Percentiles rank a stretch among this genome's conserved stretches.
Conservation (phyloP, 2,888 invertebrate species). For the Morpho helenor region DNA sequence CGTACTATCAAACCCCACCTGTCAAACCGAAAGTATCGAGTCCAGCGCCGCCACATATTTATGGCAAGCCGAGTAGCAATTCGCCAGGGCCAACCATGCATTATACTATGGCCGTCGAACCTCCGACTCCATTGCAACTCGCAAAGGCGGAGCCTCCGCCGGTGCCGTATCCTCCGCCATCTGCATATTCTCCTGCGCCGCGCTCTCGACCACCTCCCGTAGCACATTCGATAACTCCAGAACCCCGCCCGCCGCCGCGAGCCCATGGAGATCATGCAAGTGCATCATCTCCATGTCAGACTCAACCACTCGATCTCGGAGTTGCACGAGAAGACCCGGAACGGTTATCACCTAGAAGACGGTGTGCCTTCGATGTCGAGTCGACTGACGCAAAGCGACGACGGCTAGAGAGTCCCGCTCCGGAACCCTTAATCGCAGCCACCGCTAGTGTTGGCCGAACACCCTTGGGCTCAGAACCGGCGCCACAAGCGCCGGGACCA, state of each 20-base stretch:
- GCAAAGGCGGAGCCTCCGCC: constrained; percentile 76
- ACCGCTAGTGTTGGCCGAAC: constrained; percentile 85
- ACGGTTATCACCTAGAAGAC: constrained; percentile 81
- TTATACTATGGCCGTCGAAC: constrained; percentile 60
- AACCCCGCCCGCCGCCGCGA: constrained; percentile 66
- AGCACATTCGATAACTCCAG: constrained; percentile 76
- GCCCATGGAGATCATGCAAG: constrained; percentile 51
- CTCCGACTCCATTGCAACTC: constrained; percentile 65
- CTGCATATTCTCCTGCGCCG: constrained; percentile 54
- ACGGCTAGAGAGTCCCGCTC: constrained; percentile 74
- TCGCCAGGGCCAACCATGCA: constrained; percentile 72
- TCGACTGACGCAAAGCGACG: constrained; percentile 82
- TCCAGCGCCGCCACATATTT: constrained; percentile 87
- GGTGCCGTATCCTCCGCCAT: constrained; percentile 66
- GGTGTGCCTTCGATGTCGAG: constrained; percentile 75
- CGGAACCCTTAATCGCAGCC: constrained; percentile 84
- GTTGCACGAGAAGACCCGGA: constrained; percentile 82
- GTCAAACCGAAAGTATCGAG: constrained; percentile 85
- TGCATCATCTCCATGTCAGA: constrained; percentile 81
- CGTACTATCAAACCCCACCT: constrained; percentile 70
- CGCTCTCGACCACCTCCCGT: constrained; percentile 76
- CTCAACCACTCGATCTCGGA: constrained; percentile 89
- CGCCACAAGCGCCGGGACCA: constrained; percentile 67
- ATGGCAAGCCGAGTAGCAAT: constrained; percentile 80
- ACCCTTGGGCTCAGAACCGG: constrained; percentile 76